Base-by-base conservation (phyloP, 1,140 invertebrate species). In the Brachionus angularis region DNA sequence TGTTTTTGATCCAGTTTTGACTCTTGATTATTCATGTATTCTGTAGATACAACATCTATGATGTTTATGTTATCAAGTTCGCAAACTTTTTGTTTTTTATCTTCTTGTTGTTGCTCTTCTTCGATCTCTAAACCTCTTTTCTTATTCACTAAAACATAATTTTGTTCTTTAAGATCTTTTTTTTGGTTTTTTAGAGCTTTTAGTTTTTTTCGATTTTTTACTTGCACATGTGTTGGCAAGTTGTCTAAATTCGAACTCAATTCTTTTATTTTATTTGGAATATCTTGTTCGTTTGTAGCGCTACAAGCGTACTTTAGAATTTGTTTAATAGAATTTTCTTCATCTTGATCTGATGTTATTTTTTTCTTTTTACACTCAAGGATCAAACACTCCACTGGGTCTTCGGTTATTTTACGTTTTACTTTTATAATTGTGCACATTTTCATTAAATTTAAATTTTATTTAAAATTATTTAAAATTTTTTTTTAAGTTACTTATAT, bases 401-500 rank as follows among this genome's bases (percentile, higher is more conserved):
- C 62, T 67, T 67, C 62, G 23, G 62, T 67, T 5, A 67, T 50
- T 67, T 67, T 67, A 10, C 62, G 39, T 27, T 67, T 67, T 0
- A 67, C 62, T 67, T 50, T 46, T 18, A 67, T 46, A 18, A 67
- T 50, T 18, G 62, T 67, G 14, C 62, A 67, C 62, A 67, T 67
- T 67, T 67, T 23, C n/a, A n/a, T n/a, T n/a, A n/a, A n/a, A n/a
- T n/a, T n/a, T n/a, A n/a, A n/a, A n/a, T 55, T 36, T 25, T n/a
- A n/a, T n/a, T n/a, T n/a, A n/a, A 2, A 2, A 8, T 52, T 23
- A 52, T 52, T 52, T 10, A 27, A n/a, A 52, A 52, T n/a, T n/a
- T n/a, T 5, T 23, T 52, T 49, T 49, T 1, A 10, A 49, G 27
- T 7, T 25, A 25, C 7, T 21, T 49, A 8, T 49, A 21, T 49